These are phyloP conservation scores for Pipistrellus nathusii DNA, from an alignment of 2,797 vertebrate species.

Conservation along the genomic window DNA sequence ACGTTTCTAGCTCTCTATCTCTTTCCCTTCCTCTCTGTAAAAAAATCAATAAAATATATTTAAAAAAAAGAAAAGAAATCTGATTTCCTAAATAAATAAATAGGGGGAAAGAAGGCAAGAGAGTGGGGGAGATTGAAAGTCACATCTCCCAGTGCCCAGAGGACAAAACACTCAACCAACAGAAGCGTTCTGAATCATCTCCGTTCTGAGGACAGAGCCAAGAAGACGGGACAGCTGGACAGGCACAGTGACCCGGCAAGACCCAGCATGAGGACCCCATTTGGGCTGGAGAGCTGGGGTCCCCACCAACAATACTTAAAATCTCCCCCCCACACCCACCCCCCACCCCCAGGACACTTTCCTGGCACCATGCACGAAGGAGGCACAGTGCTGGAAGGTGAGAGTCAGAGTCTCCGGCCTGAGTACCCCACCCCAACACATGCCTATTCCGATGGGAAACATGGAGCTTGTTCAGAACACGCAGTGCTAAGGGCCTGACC, in stretches of 20 bases:
- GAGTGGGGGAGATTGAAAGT: background rate
- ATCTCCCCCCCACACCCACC: background rate
- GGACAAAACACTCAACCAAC: fast-evolving
- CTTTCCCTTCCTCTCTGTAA: no score
- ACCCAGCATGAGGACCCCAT: background rate
- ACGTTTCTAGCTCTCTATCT: no score
- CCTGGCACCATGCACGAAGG: background rate
- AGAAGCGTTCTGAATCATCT: background rate
- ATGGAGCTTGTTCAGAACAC: background rate
- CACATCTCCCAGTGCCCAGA: background rate
- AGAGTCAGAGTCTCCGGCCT: background rate
- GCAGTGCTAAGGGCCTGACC: no score
- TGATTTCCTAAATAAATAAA: background rate
- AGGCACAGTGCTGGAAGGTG: background rate
- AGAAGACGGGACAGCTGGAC: background rate
- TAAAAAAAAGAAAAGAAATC: no score
- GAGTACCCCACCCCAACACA: background rate
- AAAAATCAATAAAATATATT: no score
- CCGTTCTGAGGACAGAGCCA: background rate
- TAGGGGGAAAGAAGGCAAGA: background rate
- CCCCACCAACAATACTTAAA: background rate
- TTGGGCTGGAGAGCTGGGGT: no score
- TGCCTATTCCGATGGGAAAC: background rate
- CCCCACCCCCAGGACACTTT: background rate
- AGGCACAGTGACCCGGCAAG: background rate